Evolutionary conservation across 1,140 invertebrate genomes (phyloP), one percentile per base, ranked within the genome.

Genomic region (Macrotrachela quadricornifera): DNA sequence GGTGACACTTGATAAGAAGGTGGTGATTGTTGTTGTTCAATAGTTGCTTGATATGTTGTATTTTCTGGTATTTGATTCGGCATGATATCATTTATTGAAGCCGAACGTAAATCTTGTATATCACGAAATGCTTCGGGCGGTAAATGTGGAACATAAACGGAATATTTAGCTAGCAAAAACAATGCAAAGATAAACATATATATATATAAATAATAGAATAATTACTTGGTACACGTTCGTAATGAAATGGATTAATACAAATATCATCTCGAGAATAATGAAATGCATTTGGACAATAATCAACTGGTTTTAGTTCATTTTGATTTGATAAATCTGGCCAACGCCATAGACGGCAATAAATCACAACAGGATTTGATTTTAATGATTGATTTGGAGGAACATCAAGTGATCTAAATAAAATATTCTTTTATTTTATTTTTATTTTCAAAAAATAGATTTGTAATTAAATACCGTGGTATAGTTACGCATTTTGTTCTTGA

Each of bases 241-340:
- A 95, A 71, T 94, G 87, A 66, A 91, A 94, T 57, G 87, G 87
- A 73, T 94, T 94, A 47, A 92, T 80, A 72, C 88, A 94, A 56
- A 92, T 83, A 68, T 88, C 83, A 69, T 90, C 85, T 62, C 81
- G 78, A 71, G 86, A 88, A 60, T 84, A 73, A 59, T 81, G 79
- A 68, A 85, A 92, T 1, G 85, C 81, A 74, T 79, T 90, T 65
- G 86, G 79, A 69, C 90, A 95, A 64, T 82, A 78, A 54, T 91
- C 84, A 18, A 90, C 76, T 8, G 85, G 78, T 63, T 82, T 80
- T 54, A 95, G 71, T 75, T 95, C 88, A 77, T 94, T 86, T 65
- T 95, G 87, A 57, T 82, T 85, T 66, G 88, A 82, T 46, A 96
- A 73, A 72, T 95, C 86, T 40, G 88, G 88, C 86, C 86, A 96